phyloP scores from a whole-genome alignment of 2,797 vertebrate species.

The Anabacerthia variegaticeps region DNA sequence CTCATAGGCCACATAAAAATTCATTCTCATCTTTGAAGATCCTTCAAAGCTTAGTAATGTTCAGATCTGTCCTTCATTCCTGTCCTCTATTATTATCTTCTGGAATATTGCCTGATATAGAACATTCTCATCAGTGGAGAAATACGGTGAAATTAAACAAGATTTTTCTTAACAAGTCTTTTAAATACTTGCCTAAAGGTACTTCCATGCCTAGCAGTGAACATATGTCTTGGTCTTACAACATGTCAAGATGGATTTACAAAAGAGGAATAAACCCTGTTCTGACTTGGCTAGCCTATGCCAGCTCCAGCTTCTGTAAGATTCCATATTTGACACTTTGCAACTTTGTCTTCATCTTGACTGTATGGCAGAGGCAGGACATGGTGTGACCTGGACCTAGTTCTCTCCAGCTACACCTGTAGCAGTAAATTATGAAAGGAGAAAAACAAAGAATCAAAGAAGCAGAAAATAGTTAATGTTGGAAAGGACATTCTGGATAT shows the following conservation, averaged over 20 bases:
- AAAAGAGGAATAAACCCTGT: not conserved
- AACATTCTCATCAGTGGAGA: not conserved
- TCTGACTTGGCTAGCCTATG: not conserved
- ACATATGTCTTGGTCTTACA: not conserved
- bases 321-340: not conserved
- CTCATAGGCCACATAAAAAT: not conserved
- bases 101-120: not conserved
- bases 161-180: not conserved
- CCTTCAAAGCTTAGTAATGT: not conserved
- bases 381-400: not conserved
- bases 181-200: not conserved
- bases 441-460: not conserved
- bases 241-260: not conserved
- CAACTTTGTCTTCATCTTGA: not conserved
- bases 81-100: not conserved
- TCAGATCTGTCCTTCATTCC: not conserved
- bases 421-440: not conserved
- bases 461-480: not conserved
- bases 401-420: not conserved
- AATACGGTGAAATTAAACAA: not conserved
- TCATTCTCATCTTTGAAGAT: not conserved
- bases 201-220: not conserved
- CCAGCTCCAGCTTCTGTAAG: not conserved
- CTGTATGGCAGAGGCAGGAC: no score
- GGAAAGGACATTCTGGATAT: not conserved